Evolutionary conservation across 2,888 invertebrate genomes (phyloP), one percentile per base, ranked within the genome.

Genomic region (Junonia oenone): DNA sequence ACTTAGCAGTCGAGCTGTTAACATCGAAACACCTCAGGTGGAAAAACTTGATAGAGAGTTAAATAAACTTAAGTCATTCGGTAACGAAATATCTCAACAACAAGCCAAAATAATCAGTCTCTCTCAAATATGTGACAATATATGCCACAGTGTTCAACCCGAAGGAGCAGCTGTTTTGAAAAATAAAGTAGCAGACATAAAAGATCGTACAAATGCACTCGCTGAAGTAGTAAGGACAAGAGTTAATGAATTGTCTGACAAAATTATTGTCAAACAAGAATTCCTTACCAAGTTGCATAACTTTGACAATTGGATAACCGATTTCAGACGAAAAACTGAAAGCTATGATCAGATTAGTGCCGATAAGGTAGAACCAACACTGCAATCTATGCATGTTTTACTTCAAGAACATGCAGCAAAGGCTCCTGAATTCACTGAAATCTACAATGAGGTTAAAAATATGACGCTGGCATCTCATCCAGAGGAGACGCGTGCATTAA

Each of bases 401-500:
- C 87, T 96, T 52, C 95, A 96, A 78, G 98, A 98, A 71, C 96
- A 96, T 74, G 94, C 95, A 1, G 96, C 97, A 43, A 95, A 96
- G 69, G 95, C 95, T 67, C 93, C 95, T 0, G 91, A 92, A 43
- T 96, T 97, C 64, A 92, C 94, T 61, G 92, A 92, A 1, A 95
- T 98, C 63, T 95, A 96, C 67, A 93, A 94, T 64, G 96, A 97
- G 87, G 93, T 98, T 0, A 96, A 96, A 70, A 93, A 93, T 56
- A 91, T 97, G 66, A 93, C 94, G 0, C 82, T 92, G 9, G 91
- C 91, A 63, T 94, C 94, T 1, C 92, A 94, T n/a, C 93, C 94
- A 0, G 94, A 95, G 63, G 97, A 97, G 71, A 92, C 93, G 0
- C 92, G 93, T 52, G 89, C 93, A 0, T 81, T 97, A 2, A 94